These are phyloP conservation scores for Cygnus olor DNA, from an alignment of 2,797 vertebrate genomes.

Conservation along the genomic window DNA sequence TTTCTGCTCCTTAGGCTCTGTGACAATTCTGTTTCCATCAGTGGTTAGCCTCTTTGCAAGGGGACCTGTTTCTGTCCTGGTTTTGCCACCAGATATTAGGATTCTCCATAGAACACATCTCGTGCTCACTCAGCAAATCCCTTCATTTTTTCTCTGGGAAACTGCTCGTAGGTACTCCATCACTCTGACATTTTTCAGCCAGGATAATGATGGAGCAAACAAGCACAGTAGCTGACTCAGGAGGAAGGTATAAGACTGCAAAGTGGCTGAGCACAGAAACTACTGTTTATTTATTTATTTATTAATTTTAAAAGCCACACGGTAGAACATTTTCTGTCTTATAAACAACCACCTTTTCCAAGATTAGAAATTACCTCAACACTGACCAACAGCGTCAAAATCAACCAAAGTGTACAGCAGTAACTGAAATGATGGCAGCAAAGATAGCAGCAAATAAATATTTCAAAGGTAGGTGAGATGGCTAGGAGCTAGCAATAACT, in stretches of 20 bases:
- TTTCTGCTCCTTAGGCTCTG: not conserved
- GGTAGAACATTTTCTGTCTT: not conserved
- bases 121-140: conserved; percentile 64
- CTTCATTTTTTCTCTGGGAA: conserved; percentile 53
- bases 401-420: not conserved
- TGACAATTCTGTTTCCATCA: not conserved
- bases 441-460: not conserved
- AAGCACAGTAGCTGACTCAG: conserved; percentile 72
- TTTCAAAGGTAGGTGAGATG: not conserved
- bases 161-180: conserved; percentile 70
- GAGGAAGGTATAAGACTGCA: conserved; percentile 50
- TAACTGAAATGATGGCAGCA: not conserved
- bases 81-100: conserved; percentile 55
- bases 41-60: not conserved
- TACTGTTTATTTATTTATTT: not conserved
- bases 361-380: not conserved
- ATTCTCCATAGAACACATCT: conserved; percentile 50
- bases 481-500: not conserved
- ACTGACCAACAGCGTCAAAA: not conserved
- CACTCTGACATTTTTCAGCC: conserved; percentile 73
- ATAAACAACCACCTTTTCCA: not conserved
- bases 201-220: conserved; percentile 70
- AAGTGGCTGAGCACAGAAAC: conserved; percentile 16
- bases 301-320: not conserved
- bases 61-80: not conserved